Evolutionary conservation across 2,888 invertebrate species (phyloP), one percentile per base, ranked within the genome.

Genomic region (Hymenopus coronatus): DNA sequence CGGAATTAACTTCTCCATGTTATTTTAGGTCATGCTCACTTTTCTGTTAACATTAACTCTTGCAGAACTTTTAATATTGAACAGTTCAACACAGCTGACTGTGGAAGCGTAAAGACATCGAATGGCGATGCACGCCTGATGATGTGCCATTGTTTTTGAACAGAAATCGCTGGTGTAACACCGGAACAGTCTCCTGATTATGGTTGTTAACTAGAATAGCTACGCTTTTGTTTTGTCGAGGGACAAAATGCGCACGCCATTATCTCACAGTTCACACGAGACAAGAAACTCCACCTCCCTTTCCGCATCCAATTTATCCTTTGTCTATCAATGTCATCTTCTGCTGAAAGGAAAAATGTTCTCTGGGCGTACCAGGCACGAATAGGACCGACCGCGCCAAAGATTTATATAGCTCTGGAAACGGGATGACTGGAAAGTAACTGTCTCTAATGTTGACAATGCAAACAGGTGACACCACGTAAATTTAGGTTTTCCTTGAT

Each of bases 241-340:
- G 54, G 54, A 70, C 54, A 70, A 70, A 70, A 70, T 70, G 54
- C 25, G 54, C 54, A 70, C 54, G 54, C 54, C 54, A 70, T 70
- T 70, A 70, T 70, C 54, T 70, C 54, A 25, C 20, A 70, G 54
- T 70, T 70, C 54, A 70, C 54, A 70, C 54, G 54, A 70, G 54
- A 70, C 54, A 70, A 70, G 54, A 70, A 70, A 70, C 54, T 70
- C 54, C 54, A 70, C 54, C 54, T 70, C 54, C 20, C 54, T 70
- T 70, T 70, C 54, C 54, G 12, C 82, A 84, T 83, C 89, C 90
- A 88, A 90, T 89, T 87, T 89, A 89, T 90, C 87, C 89, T 89
- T 85, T 88, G 88, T 89, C 88, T 90, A 85, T 89, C 89, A 88
- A 84, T 84, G 89, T 90, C 90, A 81, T 87, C 82, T 82, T 82